phyloP scores from a whole-genome alignment of 1,140 invertebrate species.

The Periplaneta americana region DNA sequence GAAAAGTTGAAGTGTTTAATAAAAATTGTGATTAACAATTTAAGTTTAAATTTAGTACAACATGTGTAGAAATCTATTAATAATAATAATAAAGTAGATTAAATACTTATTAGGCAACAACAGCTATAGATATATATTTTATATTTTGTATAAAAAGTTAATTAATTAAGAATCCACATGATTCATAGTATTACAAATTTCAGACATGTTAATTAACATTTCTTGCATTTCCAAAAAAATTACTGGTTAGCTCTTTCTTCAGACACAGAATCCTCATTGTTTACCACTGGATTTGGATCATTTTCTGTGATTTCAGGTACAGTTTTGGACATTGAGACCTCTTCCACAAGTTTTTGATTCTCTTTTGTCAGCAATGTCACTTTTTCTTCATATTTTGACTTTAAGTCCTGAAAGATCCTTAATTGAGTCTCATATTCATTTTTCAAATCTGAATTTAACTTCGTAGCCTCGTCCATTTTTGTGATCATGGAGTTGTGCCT shows the following conservation, averaged over 20 bases:
- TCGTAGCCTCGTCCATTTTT: conserved; percentile 59
- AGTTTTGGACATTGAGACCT: neutral
- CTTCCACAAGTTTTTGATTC: conserved; percentile 26
- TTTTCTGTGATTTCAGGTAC: neutral
- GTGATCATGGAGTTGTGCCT: conserved; percentile 58
- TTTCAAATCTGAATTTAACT: conserved; percentile 64
- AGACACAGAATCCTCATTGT: neutral
- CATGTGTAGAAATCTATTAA: no score
- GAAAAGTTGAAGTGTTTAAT: no score
- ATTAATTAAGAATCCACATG: neutral
- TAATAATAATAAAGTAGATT: no score
- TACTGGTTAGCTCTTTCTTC: neutral
- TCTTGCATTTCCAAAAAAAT: neutral
- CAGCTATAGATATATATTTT: no score
- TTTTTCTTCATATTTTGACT: conserved; percentile 44
- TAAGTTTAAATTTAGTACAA: no score
- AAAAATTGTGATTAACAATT: no score
- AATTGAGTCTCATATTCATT: conserved; percentile 70
- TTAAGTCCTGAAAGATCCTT: conserved; percentile 50
- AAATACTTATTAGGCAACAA: no score
- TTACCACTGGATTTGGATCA: neutral
- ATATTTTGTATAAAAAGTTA: neutral
- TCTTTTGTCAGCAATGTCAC: conserved; percentile 36
- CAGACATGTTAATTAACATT: neutral
- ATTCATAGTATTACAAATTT: neutral